Evolutionary conservation across 2,888 invertebrate genomes (phyloP).

Genomic region (Tromatobia lineatoria): DNA sequence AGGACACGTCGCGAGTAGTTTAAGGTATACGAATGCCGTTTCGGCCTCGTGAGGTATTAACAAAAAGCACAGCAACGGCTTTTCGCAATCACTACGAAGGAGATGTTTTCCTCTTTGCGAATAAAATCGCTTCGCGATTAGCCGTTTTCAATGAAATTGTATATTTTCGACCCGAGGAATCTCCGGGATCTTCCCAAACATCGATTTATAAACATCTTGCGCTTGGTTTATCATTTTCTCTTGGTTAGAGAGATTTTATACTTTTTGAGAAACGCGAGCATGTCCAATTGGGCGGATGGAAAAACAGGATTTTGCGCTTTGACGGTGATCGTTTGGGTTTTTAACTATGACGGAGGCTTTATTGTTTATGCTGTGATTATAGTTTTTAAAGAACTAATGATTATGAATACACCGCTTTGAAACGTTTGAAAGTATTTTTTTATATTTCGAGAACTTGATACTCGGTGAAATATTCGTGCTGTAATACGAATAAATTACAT

Average conservation of each 20-base stretch:
- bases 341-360: too few relatives aligned
- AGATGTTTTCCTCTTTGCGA: background rate
- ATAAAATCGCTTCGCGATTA: conserved; percentile 6
- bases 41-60: conserved; percentile 77
- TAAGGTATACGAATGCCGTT: conserved; percentile 74
- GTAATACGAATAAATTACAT: too few relatives aligned
- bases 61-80: conserved; percentile 1
- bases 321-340: too few relatives aligned
- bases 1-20: conserved; percentile 87
- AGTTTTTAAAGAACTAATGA: too few relatives aligned
- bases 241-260: conserved; percentile 33
- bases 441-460: too few relatives aligned
- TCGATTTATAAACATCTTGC: conserved; percentile 62
- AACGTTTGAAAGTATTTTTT: too few relatives aligned
- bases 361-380: too few relatives aligned
- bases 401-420: too few relatives aligned
- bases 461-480: too few relatives aligned
- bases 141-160: conserved; percentile 39
- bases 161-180: conserved; percentile 57
- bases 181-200: conserved; percentile 49
- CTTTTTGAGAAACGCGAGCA: conserved; percentile 34
- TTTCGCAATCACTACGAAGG: background rate
- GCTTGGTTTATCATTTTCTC: conserved; percentile 26
- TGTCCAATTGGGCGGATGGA: background rate
- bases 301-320: too few relatives aligned